Evolutionary conservation across 2,113 vertebrate genomes (phyloP), one percentile per base, ranked within the genome.

Genomic region (Nerophis ophidion): DNA sequence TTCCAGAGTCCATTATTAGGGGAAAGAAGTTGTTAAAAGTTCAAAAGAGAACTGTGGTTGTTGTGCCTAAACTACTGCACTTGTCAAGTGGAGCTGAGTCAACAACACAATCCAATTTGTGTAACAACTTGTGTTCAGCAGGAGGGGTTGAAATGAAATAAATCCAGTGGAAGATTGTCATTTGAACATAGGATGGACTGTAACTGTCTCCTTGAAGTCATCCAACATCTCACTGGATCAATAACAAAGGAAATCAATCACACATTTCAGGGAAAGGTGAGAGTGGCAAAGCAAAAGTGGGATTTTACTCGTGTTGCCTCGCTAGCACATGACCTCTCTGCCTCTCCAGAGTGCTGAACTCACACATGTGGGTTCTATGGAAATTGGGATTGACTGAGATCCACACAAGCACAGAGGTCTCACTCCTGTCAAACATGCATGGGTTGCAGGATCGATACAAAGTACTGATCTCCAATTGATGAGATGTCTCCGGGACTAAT

Each of bases 401-500:
- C 59, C 52, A 51, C 68, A 66, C 65, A 77, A 81, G 72, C 74
- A 71, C 40, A 56, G 62, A 76, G 73, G 74, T 68, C 71, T 76
- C 74, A 72, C 61, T 72, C 57, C 71, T 74, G 82, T 82, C 82
- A 80, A 80, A 83, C 84, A 83, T 76, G 74, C 73, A 77, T 66
- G 35, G 68, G 69, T 66, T 36, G 40, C 16, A 13, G 35, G 77
- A 89, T 89, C 87, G 60, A 91, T 89, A 82, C 49, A 33, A 57
- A 81, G 74, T 80, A 79, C 74, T 85, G 79, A 86, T 89, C 87
- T 84, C 75, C 68, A 68, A 85, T 84, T 86, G 81, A 89, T 87
- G 79, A 86, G 87, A 85, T 65, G 74, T 73, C 79, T 73, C 48
- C 51, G 8, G 55, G 75, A 76, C 85, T 86, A 82, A 88, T 86